Evolutionary conservation across 2,888 invertebrate species (phyloP), one percentile per base, ranked within the genome.

Genomic region (Chelonus formosanus): DNA sequence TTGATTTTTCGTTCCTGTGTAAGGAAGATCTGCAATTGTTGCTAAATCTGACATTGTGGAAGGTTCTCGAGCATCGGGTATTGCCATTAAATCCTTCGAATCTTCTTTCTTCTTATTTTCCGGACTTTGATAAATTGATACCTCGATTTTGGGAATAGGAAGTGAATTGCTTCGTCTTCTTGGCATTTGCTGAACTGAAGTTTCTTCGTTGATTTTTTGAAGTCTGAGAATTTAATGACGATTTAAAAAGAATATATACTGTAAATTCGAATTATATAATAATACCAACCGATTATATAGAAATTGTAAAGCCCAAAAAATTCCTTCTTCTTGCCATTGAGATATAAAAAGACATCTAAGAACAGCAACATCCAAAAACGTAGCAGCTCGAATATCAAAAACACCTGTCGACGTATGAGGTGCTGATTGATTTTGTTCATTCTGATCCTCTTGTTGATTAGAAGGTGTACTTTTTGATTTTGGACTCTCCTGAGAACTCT

Each of bases 291-390:
- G 90, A 80, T 95, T 94, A 77, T 94, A 94, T 70, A 96, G 86
- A 85, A 93, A 98, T 82, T 95, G 94, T 40, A 98, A 85, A 8
- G 96, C 97, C 99, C 99, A 99, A 83, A 94, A 95, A 7, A 98
- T 92, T 0, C 99, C 99, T 82, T 98, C 98, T 81, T 98, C 98
- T 80, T 95, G 93, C 99, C 99, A 99, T 79, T 97, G 96, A 0
- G 95, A 90, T 68, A 97, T 93, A 81, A 99, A 97, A 8, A 99
- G 88, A 81, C 98, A 98, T 60, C 98, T 89, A 63, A 99, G 85
- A 0, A 98, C 97, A 3, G 97, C 96, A 0, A 99, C 95, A 84
- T 99, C 99, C 64, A 99, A 87, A 83, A 97, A 98, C 1, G 97
- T 97, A 0, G 99, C 99, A 31, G 94, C 91, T 8, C 91, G 88